Evolutionary conservation across 1,140 invertebrate species (phyloP), one percentile per base, ranked within the genome.

Genomic region (Aphaenogaster ashmeadi): DNA sequence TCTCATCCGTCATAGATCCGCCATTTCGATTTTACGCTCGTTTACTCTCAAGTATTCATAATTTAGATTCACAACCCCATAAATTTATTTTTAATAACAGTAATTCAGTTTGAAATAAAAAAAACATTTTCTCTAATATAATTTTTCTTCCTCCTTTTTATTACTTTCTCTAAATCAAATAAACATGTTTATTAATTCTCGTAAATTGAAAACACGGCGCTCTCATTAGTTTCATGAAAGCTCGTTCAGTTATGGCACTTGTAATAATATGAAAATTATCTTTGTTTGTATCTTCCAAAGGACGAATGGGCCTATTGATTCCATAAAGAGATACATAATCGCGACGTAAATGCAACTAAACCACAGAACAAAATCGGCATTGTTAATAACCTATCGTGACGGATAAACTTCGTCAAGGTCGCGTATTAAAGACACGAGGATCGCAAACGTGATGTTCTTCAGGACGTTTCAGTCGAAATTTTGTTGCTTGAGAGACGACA

Each of bases 401-500:
- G 18, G 6, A 18, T 33, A 47, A 64, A 58, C 38, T 69, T 27
- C 6, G 9, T 72, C 33, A 54, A 80, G 13, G 11, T 33, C 33
- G 27, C 54, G 27, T 21, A 21, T 69, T 58, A 72, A 58, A 72
- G 38, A 33, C 13, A 58, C 60, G 1, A 56, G 15, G 2, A 41
- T 0, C 15, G 33, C 41, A 64, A 62, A 64, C 18, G n/a, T 69
- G 13, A 21, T 71, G 27, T 69, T 56, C 21, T 44, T 56, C 9
- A 71, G 9, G 6, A 71, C 4, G 1, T 9, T 56, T n/a, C 9
- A 6, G 11, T 11, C 5, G 52, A 58, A 74, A 83, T 58, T 81
- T 83, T 13, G 18, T 58, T 83, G 58, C 50, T 54, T 33, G 13
- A 21, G 8, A 33, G 58, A 74, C 52, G 47, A 74, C 79, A 72